These are phyloP conservation scores for Dendrocincla tyrannina DNA, from an alignment of 2,797 vertebrate species.

Conservation along the genomic window DNA sequence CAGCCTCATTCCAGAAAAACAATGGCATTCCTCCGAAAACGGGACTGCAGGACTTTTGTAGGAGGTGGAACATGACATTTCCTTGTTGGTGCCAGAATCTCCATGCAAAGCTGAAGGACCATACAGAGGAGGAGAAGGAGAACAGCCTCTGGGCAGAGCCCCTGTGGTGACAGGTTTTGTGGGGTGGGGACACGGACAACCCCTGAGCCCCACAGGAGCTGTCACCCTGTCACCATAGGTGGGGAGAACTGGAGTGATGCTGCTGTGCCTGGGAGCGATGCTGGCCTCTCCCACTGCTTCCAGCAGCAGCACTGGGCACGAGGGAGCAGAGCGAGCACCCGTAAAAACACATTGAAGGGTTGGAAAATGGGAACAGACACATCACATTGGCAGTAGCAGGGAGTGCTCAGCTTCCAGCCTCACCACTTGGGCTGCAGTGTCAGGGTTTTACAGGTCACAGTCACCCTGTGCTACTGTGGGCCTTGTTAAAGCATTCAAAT, in stretches of 20 bases:
- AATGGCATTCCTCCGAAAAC: fast-evolving
- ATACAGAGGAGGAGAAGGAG: neutral
- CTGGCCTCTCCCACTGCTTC: neutral
- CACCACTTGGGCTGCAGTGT: fast-evolving
- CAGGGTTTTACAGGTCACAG: neutral
- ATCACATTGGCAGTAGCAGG: neutral
- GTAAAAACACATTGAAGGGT: fast-evolving
- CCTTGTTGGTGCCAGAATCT: neutral
- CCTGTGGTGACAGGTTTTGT: fast-evolving
- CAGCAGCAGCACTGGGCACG: neutral
- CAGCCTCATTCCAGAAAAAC: neutral
- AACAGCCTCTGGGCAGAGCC: neutral
- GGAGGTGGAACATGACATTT: fast-evolving
- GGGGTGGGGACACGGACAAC: neutral
- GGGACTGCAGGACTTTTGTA: neutral
- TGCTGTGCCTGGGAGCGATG: neutral
- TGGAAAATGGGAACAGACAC: neutral
- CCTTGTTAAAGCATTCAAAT: neutral
- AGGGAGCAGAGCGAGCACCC: neutral
- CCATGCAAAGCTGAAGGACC: neutral
- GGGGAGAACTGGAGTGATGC: neutral
- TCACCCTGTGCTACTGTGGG: neutral
- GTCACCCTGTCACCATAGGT: neutral
- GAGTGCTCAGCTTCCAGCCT: neutral
- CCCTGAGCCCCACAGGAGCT: neutral